phyloP scores from a whole-genome alignment of 2,888 invertebrate genomes.

The Lacanobia wlatinum region DNA sequence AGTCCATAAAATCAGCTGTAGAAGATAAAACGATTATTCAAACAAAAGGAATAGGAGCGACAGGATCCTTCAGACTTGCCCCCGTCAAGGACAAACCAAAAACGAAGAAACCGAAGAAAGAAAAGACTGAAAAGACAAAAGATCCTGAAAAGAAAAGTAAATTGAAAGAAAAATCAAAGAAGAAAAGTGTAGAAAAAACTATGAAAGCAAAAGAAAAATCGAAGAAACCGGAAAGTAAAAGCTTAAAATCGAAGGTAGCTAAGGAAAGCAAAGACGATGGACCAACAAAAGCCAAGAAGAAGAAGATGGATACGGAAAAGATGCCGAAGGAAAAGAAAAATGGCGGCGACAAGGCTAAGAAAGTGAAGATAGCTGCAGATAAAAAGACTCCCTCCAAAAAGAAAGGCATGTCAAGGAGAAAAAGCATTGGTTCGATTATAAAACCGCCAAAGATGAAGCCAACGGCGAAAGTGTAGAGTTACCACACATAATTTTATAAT shows the following conservation, averaged over 20 bases:
- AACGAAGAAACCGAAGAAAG: conserved; percentile 59
- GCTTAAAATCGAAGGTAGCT: neutral
- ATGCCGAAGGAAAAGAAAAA: conserved; percentile 48
- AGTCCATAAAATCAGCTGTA: conserved; percentile 77
- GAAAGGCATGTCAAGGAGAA: conserved; percentile 74
- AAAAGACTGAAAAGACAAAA: conserved; percentile 60
- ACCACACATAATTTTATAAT: neutral
- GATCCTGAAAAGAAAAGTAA: conserved; percentile 52
- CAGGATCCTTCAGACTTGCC: conserved; percentile 83
- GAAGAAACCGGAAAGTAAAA: conserved; percentile 21
- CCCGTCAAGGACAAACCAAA: conserved; percentile 70
- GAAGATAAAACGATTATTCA: conserved; percentile 81
- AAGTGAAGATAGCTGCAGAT: conserved; percentile 56
- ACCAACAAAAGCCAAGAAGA: conserved; percentile 43
- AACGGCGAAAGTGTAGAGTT: conserved; percentile 54
- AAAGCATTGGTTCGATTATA: conserved; percentile 83
- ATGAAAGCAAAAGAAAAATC: conserved; percentile 47
- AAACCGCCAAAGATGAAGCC: conserved; percentile 87
- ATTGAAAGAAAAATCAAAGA: conserved; percentile 53
- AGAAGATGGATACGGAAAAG: conserved; percentile 52
- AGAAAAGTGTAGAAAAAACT: conserved; percentile 59
- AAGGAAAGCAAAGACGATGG: conserved; percentile 6
- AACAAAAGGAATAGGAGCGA: conserved; percentile 81
- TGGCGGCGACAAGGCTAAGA: conserved; percentile 46
- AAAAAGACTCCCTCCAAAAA: conserved; percentile 77